A percentile compares a stretch with the other conserved stretches of the same genome.
Evolutionary conservation across 1,140 invertebrate genomes (phyloP).

Genomic region (Brachionus paranguensis): DNA sequence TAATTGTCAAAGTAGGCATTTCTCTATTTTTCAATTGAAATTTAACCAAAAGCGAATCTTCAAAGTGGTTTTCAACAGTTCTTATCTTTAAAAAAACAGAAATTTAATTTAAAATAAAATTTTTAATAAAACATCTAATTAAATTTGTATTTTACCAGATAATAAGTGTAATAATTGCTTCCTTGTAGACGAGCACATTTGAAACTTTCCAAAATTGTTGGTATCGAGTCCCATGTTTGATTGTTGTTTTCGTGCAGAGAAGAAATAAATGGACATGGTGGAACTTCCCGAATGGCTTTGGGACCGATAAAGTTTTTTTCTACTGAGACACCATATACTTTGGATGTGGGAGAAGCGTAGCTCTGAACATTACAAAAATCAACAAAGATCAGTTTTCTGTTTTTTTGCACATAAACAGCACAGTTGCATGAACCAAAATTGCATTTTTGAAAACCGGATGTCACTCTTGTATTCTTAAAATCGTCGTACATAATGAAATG

Average conservation of each 20-base stretch:
- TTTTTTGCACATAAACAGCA: slow-evolving; percentile 11
- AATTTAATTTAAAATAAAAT: not conserved
- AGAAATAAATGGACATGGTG: not conserved
- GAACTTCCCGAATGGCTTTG: not conserved
- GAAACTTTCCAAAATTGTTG: slow-evolving; percentile 4
- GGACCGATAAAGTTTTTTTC: not conserved
- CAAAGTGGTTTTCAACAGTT: not conserved
- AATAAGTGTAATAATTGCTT: not conserved
- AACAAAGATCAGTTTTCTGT: slow-evolving; percentile 1
- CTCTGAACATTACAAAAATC: slow-evolving; percentile 6
- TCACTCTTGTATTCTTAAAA: slow-evolving; percentile 10
- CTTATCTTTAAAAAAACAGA: not conserved
- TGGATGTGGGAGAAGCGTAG: not conserved
- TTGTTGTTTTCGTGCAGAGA: not conserved
- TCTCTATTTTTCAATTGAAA: not conserved
- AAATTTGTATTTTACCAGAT: not conserved
- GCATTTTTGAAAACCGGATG: not conserved
- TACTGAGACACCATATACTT: not conserved
- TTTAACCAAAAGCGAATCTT: not conserved
- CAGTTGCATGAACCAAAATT: not conserved
- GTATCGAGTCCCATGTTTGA: not conserved
- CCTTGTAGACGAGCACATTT: slow-evolving; percentile 7
- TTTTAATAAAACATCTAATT: not conserved
- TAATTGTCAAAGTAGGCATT: not conserved
- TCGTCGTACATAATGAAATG: slow-evolving; percentile 28